Evolutionary conservation across 92 coral and sea anemone genomes (phyloP).

Genomic region (Heteractis magnifica): DNA sequence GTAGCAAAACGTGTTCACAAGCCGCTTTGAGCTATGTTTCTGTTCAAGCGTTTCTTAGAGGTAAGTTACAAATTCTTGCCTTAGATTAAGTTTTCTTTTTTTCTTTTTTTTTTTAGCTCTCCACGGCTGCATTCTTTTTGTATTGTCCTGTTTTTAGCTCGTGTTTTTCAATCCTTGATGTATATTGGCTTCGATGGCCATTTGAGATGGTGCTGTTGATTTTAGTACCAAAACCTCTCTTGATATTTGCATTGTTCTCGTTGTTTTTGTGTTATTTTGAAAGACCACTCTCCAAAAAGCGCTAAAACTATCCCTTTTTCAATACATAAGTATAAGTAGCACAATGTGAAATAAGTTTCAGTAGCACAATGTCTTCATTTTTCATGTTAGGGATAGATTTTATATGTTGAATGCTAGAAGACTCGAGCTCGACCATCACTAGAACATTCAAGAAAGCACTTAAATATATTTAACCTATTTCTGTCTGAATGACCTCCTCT

Average conservation of each 20-base stretch:
- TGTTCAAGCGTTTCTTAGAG: slow-evolving; percentile 30
- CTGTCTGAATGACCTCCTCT: not conserved
- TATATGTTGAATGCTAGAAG: not conserved
- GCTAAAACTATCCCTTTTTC: not conserved
- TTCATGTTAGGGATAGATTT: not conserved
- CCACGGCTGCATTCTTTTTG: not conserved
- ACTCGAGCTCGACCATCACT: not conserved
- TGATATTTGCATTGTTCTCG: not conserved
- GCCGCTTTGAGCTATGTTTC: slow-evolving; percentile 4
- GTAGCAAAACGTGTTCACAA: not conserved
- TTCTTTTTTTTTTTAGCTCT: not conserved
- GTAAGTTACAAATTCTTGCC: slow-evolving; percentile 6
- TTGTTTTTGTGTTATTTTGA: not conserved
- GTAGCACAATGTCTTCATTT: too few species aligned
- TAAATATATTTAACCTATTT: not conserved
- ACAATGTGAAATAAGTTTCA: too few species aligned
- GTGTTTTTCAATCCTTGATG: not conserved
- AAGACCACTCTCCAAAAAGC: not conserved
- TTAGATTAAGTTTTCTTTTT: not conserved
- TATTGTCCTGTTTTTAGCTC: not conserved
- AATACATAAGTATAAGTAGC: not conserved
- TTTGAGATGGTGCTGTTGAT: not conserved
- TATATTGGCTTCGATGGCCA: not conserved
- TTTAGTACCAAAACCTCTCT: not conserved
- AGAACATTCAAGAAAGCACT: not conserved